These are phyloP conservation scores for Lasioglossum pauxillum DNA, from an alignment of 2,888 invertebrate genomes.

Conservation along the genomic window DNA sequence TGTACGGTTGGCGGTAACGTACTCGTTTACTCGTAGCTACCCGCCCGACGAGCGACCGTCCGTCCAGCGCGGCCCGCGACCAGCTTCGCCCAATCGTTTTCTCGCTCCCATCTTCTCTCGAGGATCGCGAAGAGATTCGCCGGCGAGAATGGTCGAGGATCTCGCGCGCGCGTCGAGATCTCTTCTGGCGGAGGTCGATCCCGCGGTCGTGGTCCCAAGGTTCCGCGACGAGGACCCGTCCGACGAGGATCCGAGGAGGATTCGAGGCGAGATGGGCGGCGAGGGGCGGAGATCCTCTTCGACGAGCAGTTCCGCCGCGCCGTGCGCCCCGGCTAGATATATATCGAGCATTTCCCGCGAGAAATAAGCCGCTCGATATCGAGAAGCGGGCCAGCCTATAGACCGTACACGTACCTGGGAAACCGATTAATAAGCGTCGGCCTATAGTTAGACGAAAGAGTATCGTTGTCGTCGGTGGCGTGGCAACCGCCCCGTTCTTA, in stretches of 20 bases:
- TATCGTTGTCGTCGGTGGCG: constrained; percentile 15
- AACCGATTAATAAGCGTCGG: constrained; percentile 33
- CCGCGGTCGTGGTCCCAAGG: background rate
- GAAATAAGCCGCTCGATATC: constrained; percentile 18
- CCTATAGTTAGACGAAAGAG: constrained; percentile 15
- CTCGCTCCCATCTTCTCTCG: background rate
- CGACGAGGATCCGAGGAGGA: background rate
- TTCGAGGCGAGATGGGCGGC: background rate
- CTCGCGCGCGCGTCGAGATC: background rate
- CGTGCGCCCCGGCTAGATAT: background rate
- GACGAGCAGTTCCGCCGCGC: background rate
- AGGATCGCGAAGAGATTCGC: background rate
- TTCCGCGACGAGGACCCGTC: background rate
- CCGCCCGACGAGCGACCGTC: constrained; percentile 31
- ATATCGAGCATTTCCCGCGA: constrained; percentile 21
- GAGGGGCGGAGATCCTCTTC: background rate
- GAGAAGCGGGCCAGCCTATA: constrained; percentile 6
- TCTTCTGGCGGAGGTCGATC: background rate
- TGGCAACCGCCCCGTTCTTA: constrained; percentile 27
- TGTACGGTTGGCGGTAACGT: constrained; percentile 76
- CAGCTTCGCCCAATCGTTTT: constrained; percentile 33
- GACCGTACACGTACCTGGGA: background rate
- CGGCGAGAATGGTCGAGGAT: background rate
- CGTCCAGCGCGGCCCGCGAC: constrained; percentile 53
- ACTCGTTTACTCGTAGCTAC: constrained; percentile 53